Evolutionary conservation across 2,113 vertebrate species (phyloP), one percentile per base, ranked within the genome.

Genomic region (Terrapene triunguis): DNA sequence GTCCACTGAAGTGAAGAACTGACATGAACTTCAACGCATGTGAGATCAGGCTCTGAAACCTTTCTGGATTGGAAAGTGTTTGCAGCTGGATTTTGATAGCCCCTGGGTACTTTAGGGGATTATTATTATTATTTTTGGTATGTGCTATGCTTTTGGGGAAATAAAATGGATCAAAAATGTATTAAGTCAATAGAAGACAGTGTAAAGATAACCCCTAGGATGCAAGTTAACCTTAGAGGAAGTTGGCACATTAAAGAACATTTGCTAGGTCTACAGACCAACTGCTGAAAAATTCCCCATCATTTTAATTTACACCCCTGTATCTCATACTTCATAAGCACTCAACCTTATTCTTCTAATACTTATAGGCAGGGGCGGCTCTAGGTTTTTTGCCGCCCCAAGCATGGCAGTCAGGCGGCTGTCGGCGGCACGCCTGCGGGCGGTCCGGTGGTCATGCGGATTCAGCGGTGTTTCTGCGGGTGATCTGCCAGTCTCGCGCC

Each of bases 241-340:
- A 53, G 10, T 81, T 22, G 85, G 22, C 38, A 59, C 1, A 65
- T 48, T 76, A 21, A 32, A 14, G 13, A 29, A 2, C n/a, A 8
- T 35, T 57, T 82, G 80, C 82, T 89, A 4, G 5, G 76, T 80
- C 88, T 86, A 84, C 25, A 32, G 0, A 84, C 94, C 84, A 8
- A 90, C 16, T 6, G 85, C 27, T 44, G 76, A 89, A 82, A 88
- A 14, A 3, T n/a, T 88, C 51, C 54, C 35, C 11, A 0, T 11
- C 6, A 84, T n/a, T 88, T 10, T 83, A 69, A 57, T 1, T 4
- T n/a, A 32, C 27, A 69, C 21, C 27, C 6, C 50, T 22, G 44
- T 53, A 3, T 51, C 29, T 17, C 0, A 1, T 0, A 0, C 24
- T 42, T 13, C n/a, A 89, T 42, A 53, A 38, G 8, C 14, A 89